phyloP scores from a whole-genome alignment of 2,113 vertebrate genomes.

The Psammodynastes pulverulentus region DNA sequence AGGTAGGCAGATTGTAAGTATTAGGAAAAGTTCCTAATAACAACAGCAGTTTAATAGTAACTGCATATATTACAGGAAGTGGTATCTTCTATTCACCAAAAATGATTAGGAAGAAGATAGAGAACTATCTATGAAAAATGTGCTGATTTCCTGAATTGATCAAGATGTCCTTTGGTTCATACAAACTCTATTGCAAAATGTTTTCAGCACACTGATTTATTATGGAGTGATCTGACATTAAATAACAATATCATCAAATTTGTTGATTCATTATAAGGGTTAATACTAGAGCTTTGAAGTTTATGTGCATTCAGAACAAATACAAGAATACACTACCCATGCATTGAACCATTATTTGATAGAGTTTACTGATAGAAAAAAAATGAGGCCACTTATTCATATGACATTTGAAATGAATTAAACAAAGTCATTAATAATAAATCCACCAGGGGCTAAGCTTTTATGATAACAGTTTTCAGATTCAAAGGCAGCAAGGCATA shows the following conservation, averaged over 20 bases:
- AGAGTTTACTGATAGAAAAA: neutral
- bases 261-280: neutral
- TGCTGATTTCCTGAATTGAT: neutral
- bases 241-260: neutral
- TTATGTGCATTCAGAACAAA: neutral
- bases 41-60: neutral
- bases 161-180: neutral
- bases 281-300: neutral
- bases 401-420: neutral
- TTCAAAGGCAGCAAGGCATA: neutral
- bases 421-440: neutral
- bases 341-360: neutral
- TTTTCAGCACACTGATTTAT: neutral
- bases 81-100: neutral
- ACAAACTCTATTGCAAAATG: neutral
- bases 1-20: neutral
- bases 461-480: neutral
- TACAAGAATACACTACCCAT: neutral
- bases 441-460: neutral
- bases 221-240: neutral
- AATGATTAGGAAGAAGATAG: neutral
- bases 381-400: neutral
- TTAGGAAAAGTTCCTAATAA: neutral
- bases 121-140: neutral
- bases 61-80: neutral